Base-by-base conservation (phyloP, 2,113 vertebrate genomes). In the Panthera tigris region DNA sequence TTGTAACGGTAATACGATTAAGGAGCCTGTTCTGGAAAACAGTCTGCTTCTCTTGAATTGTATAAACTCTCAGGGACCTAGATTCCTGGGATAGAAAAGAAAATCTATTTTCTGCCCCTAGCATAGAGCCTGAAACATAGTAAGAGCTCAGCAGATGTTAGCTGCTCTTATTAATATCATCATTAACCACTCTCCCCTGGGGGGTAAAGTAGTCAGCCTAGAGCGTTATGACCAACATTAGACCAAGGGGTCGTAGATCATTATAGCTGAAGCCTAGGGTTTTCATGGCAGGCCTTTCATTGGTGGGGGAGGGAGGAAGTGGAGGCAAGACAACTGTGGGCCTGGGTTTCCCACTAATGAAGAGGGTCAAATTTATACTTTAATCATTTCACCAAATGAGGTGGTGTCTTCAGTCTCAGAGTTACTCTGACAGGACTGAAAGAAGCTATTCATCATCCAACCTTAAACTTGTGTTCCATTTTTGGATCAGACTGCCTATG, bases 391-490 rank as follows among this genome's bases (percentile, higher is more conserved):
- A 73, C 78, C 71, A 87, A 88, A 88, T 55, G 88, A 91, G 36
- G 27, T 68, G 23, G 39, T 63, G 18, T 39, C 73, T 71, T 97
- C 29, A 81, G 19, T n/a, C 25, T 21, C 45, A 48, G 68, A 81
- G 65, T 71, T 29, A 69, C 69, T 36, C 36, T 29, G 50, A 52
- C 66, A 85, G 96, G 36, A 50, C 8, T 41, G 39, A 91, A 95
- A 71, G 33, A 90, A 97, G 55, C 14, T 55, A 85, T 90, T 82
- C 52, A 95, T 73, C 80, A 90, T 1, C 29, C 48, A 92, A 15
- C 36, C 90, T 97, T 89, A 69, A 74, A 81, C 41, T 45, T 89
- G 31, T 19, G 61, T 45, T 94, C 85, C 27, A 88, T 63, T 97
- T 97, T 94, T 55, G 19, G 74, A 81, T 88, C 74, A 71, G 23